These are phyloP conservation scores for Alcedo atthis DNA, from an alignment of 2,797 vertebrate species.

Conservation along the genomic window DNA sequence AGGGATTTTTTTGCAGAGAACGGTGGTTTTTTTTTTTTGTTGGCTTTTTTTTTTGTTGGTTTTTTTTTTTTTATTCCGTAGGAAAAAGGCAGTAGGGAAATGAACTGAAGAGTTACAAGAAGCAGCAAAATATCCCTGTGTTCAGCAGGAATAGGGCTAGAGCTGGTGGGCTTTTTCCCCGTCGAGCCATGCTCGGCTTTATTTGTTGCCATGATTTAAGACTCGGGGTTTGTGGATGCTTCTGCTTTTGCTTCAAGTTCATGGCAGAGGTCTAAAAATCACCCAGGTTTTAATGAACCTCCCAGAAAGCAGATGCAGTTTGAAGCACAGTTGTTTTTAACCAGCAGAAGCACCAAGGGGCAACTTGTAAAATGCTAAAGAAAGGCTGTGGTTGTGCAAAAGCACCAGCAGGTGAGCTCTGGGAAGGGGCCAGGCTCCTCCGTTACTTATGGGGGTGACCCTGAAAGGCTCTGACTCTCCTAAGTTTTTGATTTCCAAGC, in stretches of 20 bases:
- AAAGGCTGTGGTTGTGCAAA: background rate
- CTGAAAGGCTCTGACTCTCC: background rate
- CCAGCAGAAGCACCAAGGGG: rapidly evolving
- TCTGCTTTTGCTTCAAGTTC: background rate
- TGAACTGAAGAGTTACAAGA: background rate
- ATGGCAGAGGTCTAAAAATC: background rate
- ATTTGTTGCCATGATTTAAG: background rate
- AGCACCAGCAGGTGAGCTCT: background rate
- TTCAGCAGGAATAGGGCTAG: background rate
- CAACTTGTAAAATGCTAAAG: background rate
- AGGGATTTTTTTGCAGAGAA: background rate
- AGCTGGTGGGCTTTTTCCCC: background rate
- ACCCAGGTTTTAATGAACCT: background rate
- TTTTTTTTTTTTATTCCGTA: background rate
- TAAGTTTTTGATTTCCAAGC: background rate
- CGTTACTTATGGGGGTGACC: rapidly evolving
- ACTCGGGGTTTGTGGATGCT: rapidly evolving
- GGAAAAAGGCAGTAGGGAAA: background rate
- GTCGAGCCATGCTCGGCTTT: background rate
- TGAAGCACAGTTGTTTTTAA: background rate
- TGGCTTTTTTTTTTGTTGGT: background rate
- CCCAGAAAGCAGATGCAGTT: background rate
- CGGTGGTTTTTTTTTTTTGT: too few species aligned
- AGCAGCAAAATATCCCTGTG: background rate
- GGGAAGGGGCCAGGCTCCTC: background rate